A percentile compares a stretch with the other conserved stretches of the same genome.
phyloP scores from a whole-genome alignment of 2,888 invertebrate genomes.

The Tipula confusa region DNA sequence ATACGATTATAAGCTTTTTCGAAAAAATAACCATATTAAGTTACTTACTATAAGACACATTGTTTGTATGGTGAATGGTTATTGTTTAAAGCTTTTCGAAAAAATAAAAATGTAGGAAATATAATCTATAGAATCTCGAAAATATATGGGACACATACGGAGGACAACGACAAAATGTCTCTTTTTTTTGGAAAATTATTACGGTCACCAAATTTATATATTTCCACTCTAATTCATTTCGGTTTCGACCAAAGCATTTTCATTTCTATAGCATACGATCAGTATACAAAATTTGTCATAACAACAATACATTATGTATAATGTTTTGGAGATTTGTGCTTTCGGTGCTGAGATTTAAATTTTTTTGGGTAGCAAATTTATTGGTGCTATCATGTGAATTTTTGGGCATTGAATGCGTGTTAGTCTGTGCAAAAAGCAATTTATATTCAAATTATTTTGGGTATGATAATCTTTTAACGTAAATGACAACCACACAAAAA shows the following conservation, averaged over 20 bases:
- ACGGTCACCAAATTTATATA: not conserved
- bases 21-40: not conserved
- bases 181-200: not conserved
- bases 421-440: not conserved
- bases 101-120: not conserved
- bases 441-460: not conserved
- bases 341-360: not conserved
- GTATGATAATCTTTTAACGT: no score
- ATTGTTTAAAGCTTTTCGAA: not conserved
- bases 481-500: no score
- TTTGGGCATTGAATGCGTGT: not conserved
- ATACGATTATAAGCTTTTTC: not conserved
- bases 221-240: constrained; percentile 10
- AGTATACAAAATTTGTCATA: not conserved
- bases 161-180: no score
- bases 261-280: not conserved
- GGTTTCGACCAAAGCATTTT: not conserved
- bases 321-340: not conserved
- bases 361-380: not conserved
- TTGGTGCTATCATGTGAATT: not conserved
- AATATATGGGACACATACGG: not conserved
- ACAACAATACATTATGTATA: not conserved
- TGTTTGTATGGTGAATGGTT: not conserved
- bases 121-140: not conserved
- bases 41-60: not conserved